Evolutionary conservation across 1,140 invertebrate species (phyloP).

Genomic region (Calliopsis andreniformis): DNA sequence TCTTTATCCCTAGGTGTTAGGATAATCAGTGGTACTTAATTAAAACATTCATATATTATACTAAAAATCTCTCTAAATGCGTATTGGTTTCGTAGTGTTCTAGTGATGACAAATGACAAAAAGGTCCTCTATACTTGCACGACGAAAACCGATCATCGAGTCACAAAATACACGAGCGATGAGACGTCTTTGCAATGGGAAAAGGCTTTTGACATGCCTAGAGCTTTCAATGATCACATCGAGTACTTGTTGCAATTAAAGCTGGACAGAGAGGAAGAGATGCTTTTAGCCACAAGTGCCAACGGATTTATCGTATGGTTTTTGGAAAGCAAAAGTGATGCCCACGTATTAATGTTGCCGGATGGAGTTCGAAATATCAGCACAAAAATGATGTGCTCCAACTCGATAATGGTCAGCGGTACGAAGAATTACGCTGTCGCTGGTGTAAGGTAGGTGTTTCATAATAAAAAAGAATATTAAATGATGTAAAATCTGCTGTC

Average conservation of each 20-base stretch:
- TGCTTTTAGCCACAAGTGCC: slow-evolving; percentile 91
- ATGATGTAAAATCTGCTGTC: neutral
- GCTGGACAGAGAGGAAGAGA: slow-evolving; percentile 89
- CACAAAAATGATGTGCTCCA: slow-evolving; percentile 92
- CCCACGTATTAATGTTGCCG: slow-evolving; percentile 89
- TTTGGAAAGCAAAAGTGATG: slow-evolving; percentile 81
- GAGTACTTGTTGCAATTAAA: slow-evolving; percentile 92
- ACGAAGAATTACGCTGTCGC: slow-evolving; percentile 96
- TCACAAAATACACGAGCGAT: slow-evolving; percentile 82
- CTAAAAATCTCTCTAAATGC: neutral
- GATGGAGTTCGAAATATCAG: slow-evolving; percentile 96
- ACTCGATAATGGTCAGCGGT: slow-evolving; percentile 94
- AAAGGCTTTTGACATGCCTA: slow-evolving; percentile 83
- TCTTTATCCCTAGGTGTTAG: too few species aligned
- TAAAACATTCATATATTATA: too few species aligned
- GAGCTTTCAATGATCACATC: slow-evolving; percentile 85
- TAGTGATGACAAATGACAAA: slow-evolving; percentile 84
- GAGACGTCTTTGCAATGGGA: slow-evolving; percentile 84
- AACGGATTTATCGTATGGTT: slow-evolving; percentile 92
- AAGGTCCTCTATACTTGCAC: slow-evolving; percentile 84
- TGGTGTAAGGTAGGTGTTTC: slow-evolving; percentile 88
- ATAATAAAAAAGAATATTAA: neutral
- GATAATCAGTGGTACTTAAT: too few species aligned
- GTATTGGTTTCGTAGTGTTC: slow-evolving; percentile 83
- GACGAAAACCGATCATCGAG: slow-evolving; percentile 81